phyloP scores from a whole-genome alignment of 2,888 invertebrate species.

The Zele albiditarsus region DNA sequence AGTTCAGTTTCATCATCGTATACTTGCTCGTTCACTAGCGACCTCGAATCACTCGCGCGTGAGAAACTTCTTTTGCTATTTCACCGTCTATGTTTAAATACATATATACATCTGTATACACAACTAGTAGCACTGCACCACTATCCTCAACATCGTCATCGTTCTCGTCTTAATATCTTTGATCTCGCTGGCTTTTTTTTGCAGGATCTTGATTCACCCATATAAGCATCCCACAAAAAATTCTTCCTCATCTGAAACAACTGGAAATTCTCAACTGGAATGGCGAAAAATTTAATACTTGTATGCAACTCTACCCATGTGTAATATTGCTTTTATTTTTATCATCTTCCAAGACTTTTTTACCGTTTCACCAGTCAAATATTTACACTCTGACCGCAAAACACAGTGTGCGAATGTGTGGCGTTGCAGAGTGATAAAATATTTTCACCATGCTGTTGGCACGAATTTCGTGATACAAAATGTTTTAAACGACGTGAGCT shows the following conservation, averaged over 20 bases:
- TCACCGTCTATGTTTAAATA: background rate
- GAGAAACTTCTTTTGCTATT: slow-evolving; percentile 27
- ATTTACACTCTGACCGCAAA: slow-evolving; percentile 3
- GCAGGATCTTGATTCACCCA: slow-evolving; percentile 48
- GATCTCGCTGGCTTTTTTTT: slow-evolving; percentile 52
- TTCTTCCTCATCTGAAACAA: background rate
- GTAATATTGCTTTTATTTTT: background rate
- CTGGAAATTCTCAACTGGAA: background rate
- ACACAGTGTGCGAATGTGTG: background rate
- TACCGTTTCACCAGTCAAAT: slow-evolving; percentile 2
- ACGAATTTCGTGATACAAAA: slow-evolving; percentile 8
- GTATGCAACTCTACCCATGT: background rate
- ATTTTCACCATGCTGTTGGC: slow-evolving; percentile 7
- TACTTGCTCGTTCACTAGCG: slow-evolving; percentile 45
- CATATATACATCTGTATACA: background rate
- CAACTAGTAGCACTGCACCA: background rate
- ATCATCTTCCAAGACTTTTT: background rate
- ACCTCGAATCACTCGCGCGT: slow-evolving; percentile 32
- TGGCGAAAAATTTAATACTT: slow-evolving; percentile 12
- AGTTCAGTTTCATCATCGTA: slow-evolving; percentile 47
- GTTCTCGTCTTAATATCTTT: slow-evolving; percentile 39
- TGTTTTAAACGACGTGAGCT: background rate
- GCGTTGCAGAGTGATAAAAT: background rate
- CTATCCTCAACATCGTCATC: slow-evolving; percentile 12
- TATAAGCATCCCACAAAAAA: background rate